Conservation (phyloP, 2,888 invertebrate species). For the Andrena flavipes region DNA sequence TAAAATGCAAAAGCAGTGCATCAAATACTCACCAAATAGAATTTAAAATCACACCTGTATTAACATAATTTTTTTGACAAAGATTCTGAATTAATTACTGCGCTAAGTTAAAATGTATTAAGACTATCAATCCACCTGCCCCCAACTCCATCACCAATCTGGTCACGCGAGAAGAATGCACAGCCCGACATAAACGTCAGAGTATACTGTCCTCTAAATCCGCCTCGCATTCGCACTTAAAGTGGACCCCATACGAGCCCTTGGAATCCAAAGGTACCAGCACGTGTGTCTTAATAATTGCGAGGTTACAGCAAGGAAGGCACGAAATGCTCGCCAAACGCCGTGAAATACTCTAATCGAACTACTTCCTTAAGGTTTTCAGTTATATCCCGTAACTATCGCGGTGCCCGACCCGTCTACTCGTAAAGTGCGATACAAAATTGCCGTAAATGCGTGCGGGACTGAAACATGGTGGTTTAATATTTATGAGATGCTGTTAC, state of each 20-base stretch:
- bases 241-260: not conserved
- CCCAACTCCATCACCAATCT: too few species aligned
- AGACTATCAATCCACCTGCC: too few species aligned
- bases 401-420: slow-evolving; percentile 35
- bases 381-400: slow-evolving; percentile 50
- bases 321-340: slow-evolving; percentile 29
- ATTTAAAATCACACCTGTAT: too few species aligned
- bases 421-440: slow-evolving; percentile 69
- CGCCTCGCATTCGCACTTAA: not conserved
- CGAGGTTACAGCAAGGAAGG: slow-evolving; percentile 12
- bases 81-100: too few species aligned
- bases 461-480: slow-evolving; percentile 71
- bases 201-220: not conserved
- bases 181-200: not conserved
- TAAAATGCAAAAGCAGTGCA: too few species aligned
- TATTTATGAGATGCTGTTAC: slow-evolving; percentile 73
- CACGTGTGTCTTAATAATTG: not conserved
- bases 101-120: too few species aligned
- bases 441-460: slow-evolving; percentile 70
- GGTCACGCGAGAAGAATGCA: too few species aligned
- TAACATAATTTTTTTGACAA: too few species aligned
- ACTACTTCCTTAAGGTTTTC: slow-evolving; percentile 60
- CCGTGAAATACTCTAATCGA: slow-evolving; percentile 67
- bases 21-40: too few species aligned
- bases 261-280: not conserved